Conservation (phyloP, 1,140 invertebrate species). For the Spodoptera frugiperda region DNA sequence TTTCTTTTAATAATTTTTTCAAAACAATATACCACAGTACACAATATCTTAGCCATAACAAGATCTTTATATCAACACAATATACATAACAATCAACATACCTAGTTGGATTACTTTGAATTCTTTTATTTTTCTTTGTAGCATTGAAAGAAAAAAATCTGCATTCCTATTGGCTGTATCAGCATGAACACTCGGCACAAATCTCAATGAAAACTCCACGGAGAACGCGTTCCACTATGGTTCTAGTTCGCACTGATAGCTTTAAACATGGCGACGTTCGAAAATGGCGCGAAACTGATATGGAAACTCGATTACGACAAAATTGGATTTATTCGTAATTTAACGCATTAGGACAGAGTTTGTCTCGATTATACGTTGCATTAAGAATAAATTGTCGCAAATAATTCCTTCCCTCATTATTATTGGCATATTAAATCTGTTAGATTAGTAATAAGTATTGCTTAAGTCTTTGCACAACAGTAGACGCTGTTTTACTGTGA, state of each 20-base stretch:
- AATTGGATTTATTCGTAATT: conserved; percentile 40
- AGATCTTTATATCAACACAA: no score
- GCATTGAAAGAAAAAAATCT: no score
- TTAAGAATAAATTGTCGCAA: neutral
- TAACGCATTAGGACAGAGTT: conserved; percentile 17
- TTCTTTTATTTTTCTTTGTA: no score
- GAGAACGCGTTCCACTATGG: conserved; percentile 8
- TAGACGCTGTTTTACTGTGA: no score
- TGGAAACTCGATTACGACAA: conserved; percentile 35
- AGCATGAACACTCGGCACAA: no score
- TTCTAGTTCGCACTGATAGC: conserved; percentile 7
- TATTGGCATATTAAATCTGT: neutral
- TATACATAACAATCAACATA: no score
- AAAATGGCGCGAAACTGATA: conserved; percentile 46
- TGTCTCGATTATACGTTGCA: conserved; percentile 16
- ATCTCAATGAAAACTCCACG: neutral
- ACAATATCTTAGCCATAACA: no score
- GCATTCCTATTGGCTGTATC: no score
- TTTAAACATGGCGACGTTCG: conserved; percentile 25
- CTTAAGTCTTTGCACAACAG: neutral
- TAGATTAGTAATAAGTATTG: neutral
- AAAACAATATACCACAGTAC: no score
- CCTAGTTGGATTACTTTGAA: no score
- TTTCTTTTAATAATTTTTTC: no score
- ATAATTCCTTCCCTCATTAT: neutral